These are phyloP conservation scores for Tetheella fluctuosa DNA, from an alignment of 2,888 invertebrate genomes.

Conservation along the genomic window DNA sequence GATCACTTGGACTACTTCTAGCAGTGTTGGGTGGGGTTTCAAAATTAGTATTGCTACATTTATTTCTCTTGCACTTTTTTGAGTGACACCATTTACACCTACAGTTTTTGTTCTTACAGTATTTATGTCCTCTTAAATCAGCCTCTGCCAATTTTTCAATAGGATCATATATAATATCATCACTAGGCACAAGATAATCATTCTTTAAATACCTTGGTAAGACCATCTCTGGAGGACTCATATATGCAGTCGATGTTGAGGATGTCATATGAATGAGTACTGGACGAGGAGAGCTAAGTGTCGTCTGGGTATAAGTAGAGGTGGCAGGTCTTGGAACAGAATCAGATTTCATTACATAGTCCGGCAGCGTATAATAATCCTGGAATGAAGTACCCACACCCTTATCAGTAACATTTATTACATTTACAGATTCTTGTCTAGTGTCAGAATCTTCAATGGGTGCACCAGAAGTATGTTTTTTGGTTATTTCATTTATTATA, in stretches of 20 bases:
- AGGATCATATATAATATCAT: conserved; percentile 32
- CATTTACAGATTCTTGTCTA: conserved; percentile 9
- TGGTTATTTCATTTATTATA: conserved; percentile 18
- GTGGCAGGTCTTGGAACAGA: conserved; percentile 51
- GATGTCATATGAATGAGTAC: conserved; percentile 74
- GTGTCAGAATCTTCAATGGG: conserved; percentile 2
- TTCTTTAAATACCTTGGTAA: conserved; percentile 62
- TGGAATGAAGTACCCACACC: conserved; percentile 46
- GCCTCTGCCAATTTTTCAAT: neutral
- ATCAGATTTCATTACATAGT: conserved; percentile 39
- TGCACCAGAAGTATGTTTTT: conserved; percentile 19
- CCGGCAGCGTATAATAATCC: conserved; percentile 40
- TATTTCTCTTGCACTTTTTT: conserved; percentile 25
- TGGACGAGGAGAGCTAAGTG: conserved; percentile 60
- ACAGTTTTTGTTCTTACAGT: conserved; percentile 39
- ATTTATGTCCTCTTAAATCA: conserved; percentile 22
- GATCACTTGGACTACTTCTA: conserved; percentile 33
- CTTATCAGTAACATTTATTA: conserved; percentile 45
- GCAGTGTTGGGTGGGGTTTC: conserved; percentile 60
- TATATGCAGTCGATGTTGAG: conserved; percentile 78
- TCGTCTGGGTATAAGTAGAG: conserved; percentile 71
- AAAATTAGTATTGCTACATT: conserved; percentile 22
- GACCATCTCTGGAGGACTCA: conserved; percentile 79
- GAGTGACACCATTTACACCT: conserved; percentile 35
- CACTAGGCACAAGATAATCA: conserved; percentile 39